A percentile compares a stretch with the other conserved stretches of the same genome.
Evolutionary conservation across 2,113 vertebrate genomes (phyloP).

Genomic region (Myiagra hebetior): DNA sequence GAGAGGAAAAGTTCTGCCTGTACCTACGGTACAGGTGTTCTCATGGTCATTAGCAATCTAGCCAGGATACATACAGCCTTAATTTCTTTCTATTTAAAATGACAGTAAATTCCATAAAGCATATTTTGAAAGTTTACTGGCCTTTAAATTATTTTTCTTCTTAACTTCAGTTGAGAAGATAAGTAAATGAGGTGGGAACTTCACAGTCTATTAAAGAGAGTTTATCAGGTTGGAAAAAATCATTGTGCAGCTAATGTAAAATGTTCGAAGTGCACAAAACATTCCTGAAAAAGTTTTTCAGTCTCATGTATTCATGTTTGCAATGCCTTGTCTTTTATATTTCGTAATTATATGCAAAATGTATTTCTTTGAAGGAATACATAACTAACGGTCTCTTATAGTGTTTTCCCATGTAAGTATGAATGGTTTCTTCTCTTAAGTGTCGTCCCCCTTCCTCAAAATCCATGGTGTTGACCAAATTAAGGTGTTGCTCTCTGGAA

Average conservation of each 20-base stretch:
- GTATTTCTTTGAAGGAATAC: background rate
- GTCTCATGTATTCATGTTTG: background rate
- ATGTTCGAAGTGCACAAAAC: background rate
- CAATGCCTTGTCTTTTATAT: background rate
- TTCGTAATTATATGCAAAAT: background rate
- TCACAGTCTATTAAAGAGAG: background rate
- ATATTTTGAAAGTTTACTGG: conserved; percentile 13
- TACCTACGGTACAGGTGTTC: background rate
- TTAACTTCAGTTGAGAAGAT: background rate
- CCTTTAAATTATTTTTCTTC: conserved; percentile 32
- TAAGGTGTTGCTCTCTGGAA: background rate
- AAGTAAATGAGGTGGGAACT: conserved; percentile 13
- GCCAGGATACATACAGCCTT: background rate
- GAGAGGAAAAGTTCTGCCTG: background rate
- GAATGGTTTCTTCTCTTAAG: background rate
- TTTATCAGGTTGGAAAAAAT: conserved; percentile 5
- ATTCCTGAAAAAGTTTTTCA: background rate
- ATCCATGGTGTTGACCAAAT: background rate
- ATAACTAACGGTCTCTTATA: background rate
- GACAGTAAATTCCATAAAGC: background rate
- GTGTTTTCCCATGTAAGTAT: background rate
- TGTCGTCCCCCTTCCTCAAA: background rate
- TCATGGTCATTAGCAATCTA: background rate
- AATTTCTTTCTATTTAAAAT: conserved; percentile 37
- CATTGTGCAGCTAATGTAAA: background rate